Conservation (phyloP, 2,888 invertebrate species). For the Glomeris marginata region DNA sequence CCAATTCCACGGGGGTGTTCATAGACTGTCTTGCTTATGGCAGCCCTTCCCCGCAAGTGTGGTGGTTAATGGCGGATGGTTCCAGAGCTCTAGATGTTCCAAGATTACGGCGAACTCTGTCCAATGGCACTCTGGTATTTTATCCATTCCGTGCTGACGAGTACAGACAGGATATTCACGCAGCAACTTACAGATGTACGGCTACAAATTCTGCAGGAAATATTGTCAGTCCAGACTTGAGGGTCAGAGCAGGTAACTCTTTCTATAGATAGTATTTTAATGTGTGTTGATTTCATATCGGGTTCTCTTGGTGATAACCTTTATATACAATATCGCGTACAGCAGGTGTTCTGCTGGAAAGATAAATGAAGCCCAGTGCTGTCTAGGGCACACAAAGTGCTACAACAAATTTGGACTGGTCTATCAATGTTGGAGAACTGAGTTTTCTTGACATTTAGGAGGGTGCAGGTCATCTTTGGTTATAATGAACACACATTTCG, state of each 20-base stretch:
- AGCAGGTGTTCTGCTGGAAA: no score
- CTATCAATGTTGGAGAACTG: no score
- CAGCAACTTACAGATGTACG: conserved; percentile 7
- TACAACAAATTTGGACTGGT: no score
- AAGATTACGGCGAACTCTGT: conserved; percentile 1
- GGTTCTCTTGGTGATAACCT: no score
- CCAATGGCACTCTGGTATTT: conserved; percentile 8
- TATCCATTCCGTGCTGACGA: conserved; percentile 11
- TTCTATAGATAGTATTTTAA: no score
- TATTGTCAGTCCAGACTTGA: conserved; percentile 10
- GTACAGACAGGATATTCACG: conserved; percentile 8
- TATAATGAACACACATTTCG: no score
- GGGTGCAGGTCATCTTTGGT: no score
- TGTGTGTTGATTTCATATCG: no score
- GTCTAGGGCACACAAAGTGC: no score
- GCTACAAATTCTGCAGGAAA: conserved; percentile 2
- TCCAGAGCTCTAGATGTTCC: conserved; percentile 1
- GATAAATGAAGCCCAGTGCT: no score
- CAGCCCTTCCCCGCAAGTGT: neutral
- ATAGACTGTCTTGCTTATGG: conserved; percentile 8
- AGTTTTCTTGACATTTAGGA: no score
- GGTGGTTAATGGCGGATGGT: conserved; percentile 7
- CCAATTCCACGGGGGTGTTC: conserved; percentile 8
- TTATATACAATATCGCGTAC: no score
- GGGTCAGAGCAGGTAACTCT: conserved; percentile 8